Conservation (phyloP, 2,797 vertebrate genomes). For the Cirrhinus molitorella region DNA sequence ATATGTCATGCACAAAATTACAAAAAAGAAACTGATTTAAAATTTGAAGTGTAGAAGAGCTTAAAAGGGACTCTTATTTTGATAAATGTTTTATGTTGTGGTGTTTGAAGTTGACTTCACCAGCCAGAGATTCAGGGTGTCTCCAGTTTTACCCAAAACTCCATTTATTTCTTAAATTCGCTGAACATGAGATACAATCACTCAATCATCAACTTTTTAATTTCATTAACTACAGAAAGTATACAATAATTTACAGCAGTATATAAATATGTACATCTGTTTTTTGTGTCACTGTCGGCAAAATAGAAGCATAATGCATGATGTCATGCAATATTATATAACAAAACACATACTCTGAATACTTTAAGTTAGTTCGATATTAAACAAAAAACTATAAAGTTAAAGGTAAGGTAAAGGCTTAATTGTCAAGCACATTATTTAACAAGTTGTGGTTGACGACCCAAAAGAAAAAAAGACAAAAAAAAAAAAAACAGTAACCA, state of each 20-base stretch:
- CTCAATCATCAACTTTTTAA: neutral
- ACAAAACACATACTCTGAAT: conserved; percentile 8
- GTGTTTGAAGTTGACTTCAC: neutral
- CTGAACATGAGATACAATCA: neutral
- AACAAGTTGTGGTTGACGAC: neutral
- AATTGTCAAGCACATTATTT: neutral
- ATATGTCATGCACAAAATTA: neutral
- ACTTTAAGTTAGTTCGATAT: neutral
- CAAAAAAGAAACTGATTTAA: neutral
- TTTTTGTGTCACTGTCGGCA: neutral
- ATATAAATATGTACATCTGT: conserved; percentile 70
- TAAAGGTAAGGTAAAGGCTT: neutral
- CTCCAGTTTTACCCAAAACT: neutral
- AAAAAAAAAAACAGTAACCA: neutral
- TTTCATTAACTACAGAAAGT: conserved; percentile 39
- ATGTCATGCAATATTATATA: conserved; percentile 5
- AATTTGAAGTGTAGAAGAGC: neutral
- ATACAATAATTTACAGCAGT: conserved; percentile 67
- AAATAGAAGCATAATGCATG: conserved; percentile 33
- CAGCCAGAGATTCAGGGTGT: neutral
- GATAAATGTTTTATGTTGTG: neutral
- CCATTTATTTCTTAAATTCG: neutral
- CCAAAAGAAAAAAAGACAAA: neutral
- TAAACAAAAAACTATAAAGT: conserved; percentile 2
- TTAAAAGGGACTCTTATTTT: neutral